Conservation (phyloP, 1,140 invertebrate species). For the Armadillidium nasatum region DNA sequence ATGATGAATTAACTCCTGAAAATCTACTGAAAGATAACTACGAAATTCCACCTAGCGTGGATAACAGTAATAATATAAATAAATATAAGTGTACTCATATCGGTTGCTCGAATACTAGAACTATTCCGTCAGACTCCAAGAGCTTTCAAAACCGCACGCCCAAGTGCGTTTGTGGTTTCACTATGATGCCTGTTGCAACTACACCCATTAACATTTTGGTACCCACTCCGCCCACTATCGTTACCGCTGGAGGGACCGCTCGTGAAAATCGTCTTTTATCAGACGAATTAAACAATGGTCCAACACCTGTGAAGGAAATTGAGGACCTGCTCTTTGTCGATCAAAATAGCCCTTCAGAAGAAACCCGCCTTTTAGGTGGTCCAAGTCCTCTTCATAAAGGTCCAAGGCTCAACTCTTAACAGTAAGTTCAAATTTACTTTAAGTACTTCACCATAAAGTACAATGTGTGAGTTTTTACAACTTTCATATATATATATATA, state of each 20-base stretch:
- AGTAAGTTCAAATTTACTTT: not conserved
- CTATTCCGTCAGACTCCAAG: conserved; percentile 37
- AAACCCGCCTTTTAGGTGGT: not conserved
- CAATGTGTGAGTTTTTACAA: not conserved
- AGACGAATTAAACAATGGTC: conserved; percentile 1
- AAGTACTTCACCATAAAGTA: not conserved
- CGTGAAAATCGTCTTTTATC: not conserved
- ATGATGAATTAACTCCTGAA: conserved; percentile 50
- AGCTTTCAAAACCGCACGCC: conserved; percentile 26
- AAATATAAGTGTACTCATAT: conserved; percentile 47
- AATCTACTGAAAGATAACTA: conserved; percentile 43
- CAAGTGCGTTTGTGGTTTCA: conserved; percentile 44
- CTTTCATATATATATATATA: not conserved
- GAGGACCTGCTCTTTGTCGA: conserved; percentile 2
- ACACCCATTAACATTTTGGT: conserved; percentile 48
- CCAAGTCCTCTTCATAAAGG: not conserved
- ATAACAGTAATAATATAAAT: conserved; percentile 38
- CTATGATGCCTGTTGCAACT: conserved; percentile 44
- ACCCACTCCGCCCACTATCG: conserved; percentile 7
- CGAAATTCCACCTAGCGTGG: conserved; percentile 42
- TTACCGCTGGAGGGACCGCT: not conserved
- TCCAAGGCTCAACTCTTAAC: conserved; percentile 3
- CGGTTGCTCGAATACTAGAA: conserved; percentile 45
- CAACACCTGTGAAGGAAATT: not conserved
- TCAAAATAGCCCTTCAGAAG: conserved; percentile 9